Base-by-base conservation (phyloP, 2,888 invertebrate species). In the Pachycephus smyrnensis region DNA sequence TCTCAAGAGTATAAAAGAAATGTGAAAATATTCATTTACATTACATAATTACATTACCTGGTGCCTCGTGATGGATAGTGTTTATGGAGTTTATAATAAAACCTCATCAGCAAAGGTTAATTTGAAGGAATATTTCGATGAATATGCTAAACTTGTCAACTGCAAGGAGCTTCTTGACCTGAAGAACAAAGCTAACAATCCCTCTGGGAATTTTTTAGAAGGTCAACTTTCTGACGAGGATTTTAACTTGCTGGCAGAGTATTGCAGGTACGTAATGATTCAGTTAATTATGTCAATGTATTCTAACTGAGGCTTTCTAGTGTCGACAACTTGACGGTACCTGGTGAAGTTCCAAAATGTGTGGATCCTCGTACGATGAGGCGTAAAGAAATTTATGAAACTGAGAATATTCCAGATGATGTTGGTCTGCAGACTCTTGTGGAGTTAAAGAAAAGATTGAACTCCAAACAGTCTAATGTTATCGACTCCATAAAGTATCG, bases 191-290 rank as follows among this genome's bases (percentile, higher is more conserved):
- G 75, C 73, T 30, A 77, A 77, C 4, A 73, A 76, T 23, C 73
- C 80, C 35, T 76, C 83, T 36, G 68, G 79, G 12, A n/a, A 78
- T 0, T 76, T 76, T 12, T 55, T 55, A 55, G 74, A 69, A 9
- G 77, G 77, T 3, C 37, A 74, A 68, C 78, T 79, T 6, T 35
- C 77, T 69, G 71, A 92, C 77, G 88, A 91, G 31, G 92, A 93
- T 80, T 92, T 92, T 84, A 83, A 89, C 1, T 90, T 92, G 78
- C 84, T 94, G 4, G 84, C 89, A 1, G 88, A 89, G 11, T 93
- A 92, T 85, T 94, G 94, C 91, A 93, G 92, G 93, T 93, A 86
- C 82, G 68, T 75, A 31, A 33, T 36, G 77, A 6, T 68, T 69
- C 12, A 23, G 33, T 30, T 30, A 68, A 68, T 37, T 37, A 12